phyloP scores from a whole-genome alignment of 2,113 vertebrate species.

The Pterocles gutturalis region DNA sequence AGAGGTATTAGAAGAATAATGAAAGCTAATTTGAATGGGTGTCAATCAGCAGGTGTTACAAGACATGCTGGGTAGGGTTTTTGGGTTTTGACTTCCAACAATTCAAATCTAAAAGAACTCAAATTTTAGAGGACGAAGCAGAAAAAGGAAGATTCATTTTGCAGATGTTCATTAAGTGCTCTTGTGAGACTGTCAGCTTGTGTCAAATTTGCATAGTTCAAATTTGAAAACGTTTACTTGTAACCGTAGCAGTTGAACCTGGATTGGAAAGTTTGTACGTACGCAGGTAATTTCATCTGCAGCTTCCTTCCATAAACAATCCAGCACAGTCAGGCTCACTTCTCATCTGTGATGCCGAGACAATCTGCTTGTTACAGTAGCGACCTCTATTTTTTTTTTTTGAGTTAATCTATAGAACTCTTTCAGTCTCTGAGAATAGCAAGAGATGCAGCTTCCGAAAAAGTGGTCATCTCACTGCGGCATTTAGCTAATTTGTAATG shows the following conservation, averaged over 20 bases:
- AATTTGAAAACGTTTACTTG: background rate
- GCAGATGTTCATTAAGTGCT: slow-evolving; percentile 17
- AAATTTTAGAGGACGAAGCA: background rate
- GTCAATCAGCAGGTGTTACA: background rate
- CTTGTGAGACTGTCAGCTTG: background rate
- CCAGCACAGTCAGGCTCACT: background rate
- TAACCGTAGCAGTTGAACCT: background rate
- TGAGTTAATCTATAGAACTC: background rate
- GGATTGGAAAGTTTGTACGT: background rate
- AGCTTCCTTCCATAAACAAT: background rate
- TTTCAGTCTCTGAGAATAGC: background rate
- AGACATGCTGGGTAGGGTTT: background rate
- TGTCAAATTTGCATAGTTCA: background rate
- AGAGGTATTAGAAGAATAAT: background rate
- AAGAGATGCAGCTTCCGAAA: background rate
- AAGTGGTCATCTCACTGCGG: background rate
- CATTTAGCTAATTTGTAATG: background rate
- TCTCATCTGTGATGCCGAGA: background rate
- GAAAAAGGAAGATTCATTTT: background rate
- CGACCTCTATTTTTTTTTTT: background rate
- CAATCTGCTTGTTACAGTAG: background rate
- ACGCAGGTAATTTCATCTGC: background rate
- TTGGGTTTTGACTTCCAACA: background rate
- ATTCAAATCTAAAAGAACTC: background rate
- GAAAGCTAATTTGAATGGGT: background rate